phyloP scores from a whole-genome alignment of 2,888 invertebrate species.

The Clepsis dumicolana region DNA sequence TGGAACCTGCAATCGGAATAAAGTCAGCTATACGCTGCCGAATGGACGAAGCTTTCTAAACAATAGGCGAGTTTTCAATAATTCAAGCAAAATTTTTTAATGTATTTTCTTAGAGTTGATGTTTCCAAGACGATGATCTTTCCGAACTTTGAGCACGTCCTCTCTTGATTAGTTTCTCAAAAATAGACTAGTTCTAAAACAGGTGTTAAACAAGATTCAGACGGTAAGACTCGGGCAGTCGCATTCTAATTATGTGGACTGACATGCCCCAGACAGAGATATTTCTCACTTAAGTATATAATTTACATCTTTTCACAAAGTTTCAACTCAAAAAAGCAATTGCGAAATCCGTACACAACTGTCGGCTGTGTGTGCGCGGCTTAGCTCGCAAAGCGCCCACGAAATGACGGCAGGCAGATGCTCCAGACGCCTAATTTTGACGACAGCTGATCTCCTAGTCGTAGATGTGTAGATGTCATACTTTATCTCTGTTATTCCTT shows the following conservation, averaged over 20 bases:
- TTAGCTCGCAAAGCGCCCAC: constrained; percentile 1
- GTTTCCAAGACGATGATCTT: too few species aligned
- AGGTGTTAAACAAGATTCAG: too few species aligned
- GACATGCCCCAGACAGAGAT: too few species aligned
- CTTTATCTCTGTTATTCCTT: neutral
- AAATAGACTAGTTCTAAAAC: too few species aligned
- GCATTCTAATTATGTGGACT: neutral
- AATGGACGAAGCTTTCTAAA: neutral
- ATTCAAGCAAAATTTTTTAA: neutral
- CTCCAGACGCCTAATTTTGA: constrained; percentile 20
- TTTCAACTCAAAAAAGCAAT: neutral
- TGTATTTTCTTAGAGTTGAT: too few species aligned
- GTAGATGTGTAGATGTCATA: neutral
- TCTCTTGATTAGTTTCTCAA: too few species aligned
- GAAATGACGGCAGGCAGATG: constrained; percentile 15
- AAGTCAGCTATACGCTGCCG: neutral
- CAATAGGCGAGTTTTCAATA: neutral
- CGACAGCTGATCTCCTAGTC: constrained; percentile 22
- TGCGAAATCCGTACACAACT: neutral
- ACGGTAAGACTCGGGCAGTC: too few species aligned
- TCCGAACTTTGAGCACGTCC: too few species aligned
- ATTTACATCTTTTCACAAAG: neutral
- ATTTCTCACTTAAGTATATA: neutral
- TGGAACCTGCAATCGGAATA: neutral
- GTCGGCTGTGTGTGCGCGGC: constrained; percentile 6